Base-by-base conservation (phyloP, 2,113 vertebrate genomes). In the Damaliscus lunatus region DNA sequence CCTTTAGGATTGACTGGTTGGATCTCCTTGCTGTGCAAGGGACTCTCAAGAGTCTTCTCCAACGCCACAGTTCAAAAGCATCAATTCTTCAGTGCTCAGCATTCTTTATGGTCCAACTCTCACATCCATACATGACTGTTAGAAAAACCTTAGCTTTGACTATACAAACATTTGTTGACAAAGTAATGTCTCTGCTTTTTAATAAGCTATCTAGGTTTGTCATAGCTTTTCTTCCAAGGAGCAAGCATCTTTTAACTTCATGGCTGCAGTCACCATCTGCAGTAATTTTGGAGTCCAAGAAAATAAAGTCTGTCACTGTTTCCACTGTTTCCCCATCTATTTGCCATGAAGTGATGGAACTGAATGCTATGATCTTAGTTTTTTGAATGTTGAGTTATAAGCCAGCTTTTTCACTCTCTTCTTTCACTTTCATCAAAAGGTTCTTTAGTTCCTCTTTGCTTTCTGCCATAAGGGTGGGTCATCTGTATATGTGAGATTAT, bases 141-240 rank as follows among this genome's bases (percentile, higher is more conserved):
- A 10, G 10, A 40, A 36, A 71, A 71, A 71, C n/a, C 19, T 23
- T 40, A 71, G n/a, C 19, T 6, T 71, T 71, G n/a, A 71, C 67
- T 71, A 36, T 23, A 12, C n/a, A 23, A 12, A 71, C 2, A 6
- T 71, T 71, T 71, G n/a, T 71, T 0, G 2, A 23, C 19, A 71
- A 71, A 23, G 67, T 71, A 71, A 71, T 12, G 19, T 36, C n/a
- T 23, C 67, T 71, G n/a, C 67, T 40, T 71, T 71, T 71, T 36
- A 36, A 36, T 71, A 71, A 36, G n/a, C 19, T 71, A 9, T 71
- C 64, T 71, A 71, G n/a, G n/a, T 36, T 71, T 71, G 67, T 71
- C n/a, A 71, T 71, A 40, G 67, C 67, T 36, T 71, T 36, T 71
- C 67, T 71, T 71, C 67, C 67, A 40, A 71, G 67, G 64, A 71